A percentile compares a stretch with the other conserved stretches of the same genome.
These are phyloP conservation scores for Platycercus adscitus DNA, from an alignment of 2,113 vertebrate species.

Conservation along the genomic window DNA sequence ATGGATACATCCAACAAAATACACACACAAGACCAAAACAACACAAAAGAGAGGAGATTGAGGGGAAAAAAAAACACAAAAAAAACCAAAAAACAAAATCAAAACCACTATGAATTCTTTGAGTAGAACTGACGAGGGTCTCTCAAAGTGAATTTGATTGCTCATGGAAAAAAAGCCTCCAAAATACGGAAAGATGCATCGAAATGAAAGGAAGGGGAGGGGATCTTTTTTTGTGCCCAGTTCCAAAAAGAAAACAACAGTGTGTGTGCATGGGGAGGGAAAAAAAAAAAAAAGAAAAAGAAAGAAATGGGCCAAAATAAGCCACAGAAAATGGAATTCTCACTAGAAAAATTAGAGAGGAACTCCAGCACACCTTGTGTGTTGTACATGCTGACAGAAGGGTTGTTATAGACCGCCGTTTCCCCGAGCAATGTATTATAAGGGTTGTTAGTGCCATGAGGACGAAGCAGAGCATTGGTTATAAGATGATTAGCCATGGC, in stretches of 20 bases:
- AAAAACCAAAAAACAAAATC: not conserved
- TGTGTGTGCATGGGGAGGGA: not conserved
- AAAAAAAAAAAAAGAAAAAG: not conserved
- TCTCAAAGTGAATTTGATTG: slow-evolving; percentile 58
- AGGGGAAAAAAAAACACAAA: not conserved
- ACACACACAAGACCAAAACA: slow-evolving; percentile 57
- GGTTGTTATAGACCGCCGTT: slow-evolving; percentile 99
- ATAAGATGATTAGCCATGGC: slow-evolving; percentile 99
- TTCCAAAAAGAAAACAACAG: not conserved
- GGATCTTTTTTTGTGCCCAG: slow-evolving; percentile 6
- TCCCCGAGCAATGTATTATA: slow-evolving; percentile 99
- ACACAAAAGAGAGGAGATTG: slow-evolving; percentile 30
- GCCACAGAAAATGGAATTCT: slow-evolving; percentile 79
- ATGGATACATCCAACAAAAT: slow-evolving; percentile 47
- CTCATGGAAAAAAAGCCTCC: slow-evolving; percentile 69
- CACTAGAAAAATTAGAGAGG: slow-evolving; percentile 79
- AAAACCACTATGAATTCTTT: slow-evolving; percentile 47
- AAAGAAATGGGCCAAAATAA: slow-evolving; percentile 74
- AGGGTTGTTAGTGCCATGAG: slow-evolving; percentile 99
- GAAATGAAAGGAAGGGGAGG: slow-evolving; percentile 42
- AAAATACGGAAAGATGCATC: slow-evolving; percentile 69
- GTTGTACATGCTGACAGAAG: slow-evolving; percentile 99
- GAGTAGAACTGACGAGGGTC: slow-evolving; percentile 30
- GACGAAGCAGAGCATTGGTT: slow-evolving; percentile 99
- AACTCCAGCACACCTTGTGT: slow-evolving; percentile 97